Percentiles rank a stretch among this genome's conserved stretches.
Evolutionary conservation across 2,113 vertebrate species (phyloP).

Genomic region (Phoenicopterus ruber): DNA sequence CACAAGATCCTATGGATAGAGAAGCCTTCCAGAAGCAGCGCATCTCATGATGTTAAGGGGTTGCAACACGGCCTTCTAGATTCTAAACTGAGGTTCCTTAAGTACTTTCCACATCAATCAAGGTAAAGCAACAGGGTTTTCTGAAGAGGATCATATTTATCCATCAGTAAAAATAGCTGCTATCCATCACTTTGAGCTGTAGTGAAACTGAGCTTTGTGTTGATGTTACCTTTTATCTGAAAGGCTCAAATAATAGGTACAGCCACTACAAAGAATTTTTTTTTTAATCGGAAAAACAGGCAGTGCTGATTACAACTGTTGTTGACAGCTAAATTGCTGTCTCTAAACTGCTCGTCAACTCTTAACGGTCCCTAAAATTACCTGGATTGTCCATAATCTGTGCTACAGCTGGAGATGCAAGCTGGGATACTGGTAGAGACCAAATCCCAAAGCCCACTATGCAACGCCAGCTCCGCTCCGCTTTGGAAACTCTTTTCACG

Average conservation of each 20-base stretch:
- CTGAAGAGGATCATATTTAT: not conserved
- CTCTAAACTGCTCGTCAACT: not conserved
- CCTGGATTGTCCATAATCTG: not conserved
- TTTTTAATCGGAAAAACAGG: not conserved
- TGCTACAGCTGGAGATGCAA: not conserved
- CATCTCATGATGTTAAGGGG: not conserved
- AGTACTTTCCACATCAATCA: not conserved
- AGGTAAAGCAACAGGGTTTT: not conserved
- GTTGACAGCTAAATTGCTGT: not conserved
- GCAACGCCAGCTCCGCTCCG: fast-evolving
- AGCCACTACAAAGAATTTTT: not conserved
- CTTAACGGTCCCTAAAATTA: not conserved
- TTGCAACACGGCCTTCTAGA: not conserved
- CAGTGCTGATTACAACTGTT: not conserved
- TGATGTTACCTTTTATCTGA: not conserved
- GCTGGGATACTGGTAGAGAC: not conserved
- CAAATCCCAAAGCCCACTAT: not conserved
- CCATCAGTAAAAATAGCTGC: not conserved
- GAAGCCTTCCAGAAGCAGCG: not conserved
- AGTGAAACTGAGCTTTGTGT: not conserved
- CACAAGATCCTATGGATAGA: not conserved
- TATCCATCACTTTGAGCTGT: not conserved
- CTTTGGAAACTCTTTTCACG: not conserved
- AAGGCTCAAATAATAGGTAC: not conserved
- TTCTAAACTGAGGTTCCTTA: not conserved